Percentiles rank a stretch among this genome's conserved stretches.
These are phyloP conservation scores for Okamejei kenojei DNA, from an alignment of 2,797 vertebrate species.

Conservation along the genomic window DNA sequence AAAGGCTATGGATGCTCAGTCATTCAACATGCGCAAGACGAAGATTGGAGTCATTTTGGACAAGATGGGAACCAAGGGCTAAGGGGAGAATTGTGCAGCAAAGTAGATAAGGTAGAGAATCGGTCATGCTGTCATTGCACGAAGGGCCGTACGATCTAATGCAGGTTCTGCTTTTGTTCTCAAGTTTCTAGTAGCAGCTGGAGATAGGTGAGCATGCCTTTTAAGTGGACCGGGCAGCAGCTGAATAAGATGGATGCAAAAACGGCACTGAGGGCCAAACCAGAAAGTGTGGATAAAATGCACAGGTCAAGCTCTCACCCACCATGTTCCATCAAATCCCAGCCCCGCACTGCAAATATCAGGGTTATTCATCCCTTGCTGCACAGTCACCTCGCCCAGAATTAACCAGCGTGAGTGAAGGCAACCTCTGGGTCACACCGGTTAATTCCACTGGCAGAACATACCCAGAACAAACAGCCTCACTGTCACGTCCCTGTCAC, in stretches of 20 bases:
- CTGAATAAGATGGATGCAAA: no score
- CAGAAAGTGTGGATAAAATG: not conserved
- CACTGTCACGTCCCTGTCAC: not conserved
- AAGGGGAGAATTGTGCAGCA: no score
- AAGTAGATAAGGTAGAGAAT: no score
- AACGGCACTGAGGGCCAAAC: not conserved
- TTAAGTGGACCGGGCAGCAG: not conserved
- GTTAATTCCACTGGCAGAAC: not conserved
- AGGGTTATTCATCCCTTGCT: not conserved
- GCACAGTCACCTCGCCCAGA: not conserved
- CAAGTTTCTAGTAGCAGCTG: not conserved
- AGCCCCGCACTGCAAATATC: not conserved
- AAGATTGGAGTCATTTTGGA: no score
- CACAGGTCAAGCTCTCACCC: not conserved
- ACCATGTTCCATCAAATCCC: not conserved
- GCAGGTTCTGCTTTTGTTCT: no score
- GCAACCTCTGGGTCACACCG: not conserved
- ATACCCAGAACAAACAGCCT: not conserved
- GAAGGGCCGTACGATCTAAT: no score
- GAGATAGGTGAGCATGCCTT: not conserved
- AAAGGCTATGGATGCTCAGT: no score
- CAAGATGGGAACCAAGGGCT: no score
- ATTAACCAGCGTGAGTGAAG: not conserved
- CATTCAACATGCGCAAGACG: no score
- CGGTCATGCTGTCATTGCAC: no score